Percentiles rank a stretch among this genome's conserved stretches.
Conservation (phyloP, 2,888 invertebrate genomes). For the Carcina quercana region DNA sequence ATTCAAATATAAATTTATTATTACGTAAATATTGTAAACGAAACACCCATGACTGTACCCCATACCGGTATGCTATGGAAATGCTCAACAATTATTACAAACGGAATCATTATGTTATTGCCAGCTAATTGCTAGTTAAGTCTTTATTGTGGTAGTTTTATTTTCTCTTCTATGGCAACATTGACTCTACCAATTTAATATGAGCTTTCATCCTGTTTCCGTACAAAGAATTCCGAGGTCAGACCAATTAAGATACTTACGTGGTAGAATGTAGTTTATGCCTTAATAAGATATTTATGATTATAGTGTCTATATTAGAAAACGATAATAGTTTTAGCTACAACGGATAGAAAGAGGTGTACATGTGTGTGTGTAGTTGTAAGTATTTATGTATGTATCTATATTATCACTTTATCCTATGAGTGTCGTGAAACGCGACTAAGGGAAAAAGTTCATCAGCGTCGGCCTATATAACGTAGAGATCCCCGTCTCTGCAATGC, state of each 20-base stretch:
- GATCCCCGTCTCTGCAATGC: too few species aligned
- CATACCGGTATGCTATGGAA: conserved; percentile 26
- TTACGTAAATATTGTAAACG: conserved; percentile 12
- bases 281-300: conserved; percentile 48
- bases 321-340: conserved; percentile 30
- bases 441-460: too few species aligned
- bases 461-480: too few species aligned
- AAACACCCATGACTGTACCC: conserved; percentile 1
- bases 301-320: conserved; percentile 23
- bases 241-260: too few species aligned
- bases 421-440: too few species aligned
- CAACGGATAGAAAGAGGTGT: too few species aligned
- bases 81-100: conserved; percentile 19
- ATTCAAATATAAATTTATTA: conserved; percentile 18
- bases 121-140: conserved; percentile 34
- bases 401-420: conserved; percentile 10
- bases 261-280: conserved; percentile 32
- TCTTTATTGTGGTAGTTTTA: conserved; percentile 32
- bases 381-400: conserved; percentile 20
- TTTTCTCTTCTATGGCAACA: conserved; percentile 23
- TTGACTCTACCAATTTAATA: conserved; percentile 9
- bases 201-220: too few species aligned
- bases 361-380: too few species aligned
- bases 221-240: too few species aligned
- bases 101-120: conserved; percentile 35